These are phyloP conservation scores for Wasmannia auropunctata DNA, from an alignment of 1,140 invertebrate species.

Conservation along the genomic window DNA sequence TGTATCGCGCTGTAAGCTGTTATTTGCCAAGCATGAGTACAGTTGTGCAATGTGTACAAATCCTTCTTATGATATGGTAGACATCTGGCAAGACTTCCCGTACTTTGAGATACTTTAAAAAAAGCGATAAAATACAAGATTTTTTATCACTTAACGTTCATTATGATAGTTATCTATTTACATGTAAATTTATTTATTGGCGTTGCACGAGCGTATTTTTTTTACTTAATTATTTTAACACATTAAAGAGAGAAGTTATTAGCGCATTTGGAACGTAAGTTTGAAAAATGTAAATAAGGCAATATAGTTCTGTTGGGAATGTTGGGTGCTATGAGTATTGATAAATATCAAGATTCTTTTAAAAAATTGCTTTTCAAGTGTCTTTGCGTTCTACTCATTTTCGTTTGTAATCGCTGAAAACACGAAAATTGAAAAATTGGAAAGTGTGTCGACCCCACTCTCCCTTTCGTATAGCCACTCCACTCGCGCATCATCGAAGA, in stretches of 20 bases:
- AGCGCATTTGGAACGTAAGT: background rate
- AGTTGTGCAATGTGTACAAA: slow-evolving; percentile 3
- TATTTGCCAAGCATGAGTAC: background rate
- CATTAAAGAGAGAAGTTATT: background rate
- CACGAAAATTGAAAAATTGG: slow-evolving; percentile 12
- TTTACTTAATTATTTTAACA: background rate
- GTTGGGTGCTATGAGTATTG: background rate
- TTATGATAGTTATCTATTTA: background rate
- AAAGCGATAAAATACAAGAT: background rate
- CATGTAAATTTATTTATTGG: background rate
- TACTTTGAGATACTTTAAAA: background rate
- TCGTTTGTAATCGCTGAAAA: background rate
- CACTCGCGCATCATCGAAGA: background rate
- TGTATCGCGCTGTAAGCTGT: background rate
- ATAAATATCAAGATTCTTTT: background rate
- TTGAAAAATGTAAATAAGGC: background rate
- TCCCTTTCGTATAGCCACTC: slow-evolving; percentile 14
- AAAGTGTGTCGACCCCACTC: slow-evolving; percentile 3
- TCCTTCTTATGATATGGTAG: background rate
- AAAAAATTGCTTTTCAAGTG: background rate
- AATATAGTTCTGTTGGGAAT: background rate
- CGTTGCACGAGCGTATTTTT: background rate
- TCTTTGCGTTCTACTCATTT: background rate
- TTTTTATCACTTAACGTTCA: background rate
- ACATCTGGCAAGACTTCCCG: background rate